phyloP scores from a whole-genome alignment of 2,888 invertebrate genomes.

The Ectobius pallidus region DNA sequence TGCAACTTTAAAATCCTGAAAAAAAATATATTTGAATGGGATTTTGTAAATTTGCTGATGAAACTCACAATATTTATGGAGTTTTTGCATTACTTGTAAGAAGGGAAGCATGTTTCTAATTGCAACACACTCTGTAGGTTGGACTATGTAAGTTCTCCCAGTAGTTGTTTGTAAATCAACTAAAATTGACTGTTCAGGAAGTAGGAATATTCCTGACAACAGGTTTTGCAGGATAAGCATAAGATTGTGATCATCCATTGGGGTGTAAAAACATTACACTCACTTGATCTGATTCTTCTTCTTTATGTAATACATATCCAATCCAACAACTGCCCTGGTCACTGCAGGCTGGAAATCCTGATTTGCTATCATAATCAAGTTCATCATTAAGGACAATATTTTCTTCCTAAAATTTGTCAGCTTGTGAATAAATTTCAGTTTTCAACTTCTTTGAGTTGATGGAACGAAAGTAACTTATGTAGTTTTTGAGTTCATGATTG shows the following conservation, averaged over 20 bases:
- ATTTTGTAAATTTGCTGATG: background rate
- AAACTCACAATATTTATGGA: background rate
- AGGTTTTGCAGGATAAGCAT: conserved; percentile 14
- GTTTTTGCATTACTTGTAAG: background rate
- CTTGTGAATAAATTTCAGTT: background rate
- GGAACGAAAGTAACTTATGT: background rate
- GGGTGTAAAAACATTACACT: background rate
- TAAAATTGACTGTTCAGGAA: background rate
- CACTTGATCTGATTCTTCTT: conserved; percentile 5
- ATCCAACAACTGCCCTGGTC: background rate
- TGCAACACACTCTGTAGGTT: background rate
- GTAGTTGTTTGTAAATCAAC: conserved; percentile 1
- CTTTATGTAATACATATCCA: conserved; percentile 8
- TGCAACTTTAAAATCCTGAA: conserved; percentile 10
- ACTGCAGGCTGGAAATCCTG: background rate
- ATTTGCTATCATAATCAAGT: background rate
- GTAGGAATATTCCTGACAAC: background rate
- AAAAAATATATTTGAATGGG: background rate
- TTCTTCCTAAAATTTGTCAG: background rate
- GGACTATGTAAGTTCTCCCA: background rate
- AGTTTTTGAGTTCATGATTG: no score
- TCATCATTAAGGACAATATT: conserved; percentile 3
- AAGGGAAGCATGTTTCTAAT: background rate
- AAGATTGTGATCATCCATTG: background rate
- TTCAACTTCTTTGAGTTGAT: background rate